These are phyloP conservation scores for Argopecten irradians DNA, from an alignment of 1,140 invertebrate genomes.

Conservation along the genomic window DNA sequence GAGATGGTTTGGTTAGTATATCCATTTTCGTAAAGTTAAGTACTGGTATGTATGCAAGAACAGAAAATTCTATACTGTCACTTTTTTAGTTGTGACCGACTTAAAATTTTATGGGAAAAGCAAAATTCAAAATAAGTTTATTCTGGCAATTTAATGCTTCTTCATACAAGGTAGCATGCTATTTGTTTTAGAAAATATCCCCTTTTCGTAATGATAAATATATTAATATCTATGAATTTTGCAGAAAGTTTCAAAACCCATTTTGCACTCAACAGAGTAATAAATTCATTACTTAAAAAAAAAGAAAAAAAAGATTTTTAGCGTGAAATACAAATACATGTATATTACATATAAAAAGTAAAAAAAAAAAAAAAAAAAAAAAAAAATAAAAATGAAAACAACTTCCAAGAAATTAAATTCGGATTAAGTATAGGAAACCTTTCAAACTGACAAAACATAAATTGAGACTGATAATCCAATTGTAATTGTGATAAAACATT, in stretches of 20 bases:
- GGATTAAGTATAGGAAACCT: too few relatives aligned
- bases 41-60: background rate
- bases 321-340: too few relatives aligned
- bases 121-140: background rate
- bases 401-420: too few relatives aligned
- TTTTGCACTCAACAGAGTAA: too few relatives aligned
- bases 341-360: too few relatives aligned
- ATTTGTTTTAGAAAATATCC: background rate
- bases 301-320: too few relatives aligned
- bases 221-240: too few relatives aligned
- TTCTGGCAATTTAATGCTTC: background rate
- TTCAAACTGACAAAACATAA: background rate
- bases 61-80: background rate
- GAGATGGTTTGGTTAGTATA: background rate
- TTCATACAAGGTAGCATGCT: background rate
- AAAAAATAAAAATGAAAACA: too few relatives aligned
- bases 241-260: too few relatives aligned
- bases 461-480: background rate
- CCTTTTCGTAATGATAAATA: too few relatives aligned
- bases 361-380: too few relatives aligned
- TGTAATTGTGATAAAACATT: background rate
- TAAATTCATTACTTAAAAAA: too few relatives aligned
- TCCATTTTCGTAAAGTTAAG: background rate
- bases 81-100: background rate
- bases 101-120: background rate